These are phyloP conservation scores for Nasonia longicornis DNA, from an alignment of 1,140 invertebrate genomes.

Conservation along the genomic window DNA sequence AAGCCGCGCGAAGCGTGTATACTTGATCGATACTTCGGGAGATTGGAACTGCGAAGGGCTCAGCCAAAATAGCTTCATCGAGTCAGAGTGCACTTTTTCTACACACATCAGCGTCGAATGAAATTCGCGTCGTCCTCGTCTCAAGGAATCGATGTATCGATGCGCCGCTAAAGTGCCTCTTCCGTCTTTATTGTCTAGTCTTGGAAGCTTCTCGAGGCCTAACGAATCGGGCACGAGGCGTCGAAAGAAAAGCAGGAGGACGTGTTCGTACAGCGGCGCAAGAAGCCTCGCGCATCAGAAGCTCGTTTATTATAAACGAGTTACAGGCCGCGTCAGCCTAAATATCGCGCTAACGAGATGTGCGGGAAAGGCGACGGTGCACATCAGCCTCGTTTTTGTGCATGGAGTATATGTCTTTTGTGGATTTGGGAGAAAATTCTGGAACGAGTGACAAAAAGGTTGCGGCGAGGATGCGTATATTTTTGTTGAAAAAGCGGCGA, in stretches of 20 bases:
- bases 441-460: not conserved
- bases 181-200: not conserved
- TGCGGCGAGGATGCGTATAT: not conserved
- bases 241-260: not conserved
- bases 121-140: constrained; percentile 28
- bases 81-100: too few relatives aligned
- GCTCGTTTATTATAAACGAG: constrained; percentile 36
- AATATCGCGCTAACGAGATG: constrained; percentile 27
- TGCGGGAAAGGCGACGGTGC: not conserved
- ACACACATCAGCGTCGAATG: constrained; percentile 3
- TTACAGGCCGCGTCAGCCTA: constrained; percentile 2
- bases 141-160: constrained; percentile 11
- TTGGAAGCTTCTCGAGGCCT: not conserved
- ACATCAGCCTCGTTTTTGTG: not conserved
- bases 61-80: too few relatives aligned
- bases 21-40: too few relatives aligned
- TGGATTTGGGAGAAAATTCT: not conserved
- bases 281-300: constrained; percentile 28
- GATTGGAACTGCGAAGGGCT: too few relatives aligned
- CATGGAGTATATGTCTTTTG: not conserved
- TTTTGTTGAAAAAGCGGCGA: not conserved
- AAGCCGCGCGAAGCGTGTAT: too few relatives aligned
- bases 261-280: not conserved
- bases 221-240: not conserved
- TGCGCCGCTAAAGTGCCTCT: constrained; percentile 6